These are phyloP conservation scores for Ophioninae sp. DNA, from an alignment of 2,888 invertebrate species.

Conservation along the genomic window DNA sequence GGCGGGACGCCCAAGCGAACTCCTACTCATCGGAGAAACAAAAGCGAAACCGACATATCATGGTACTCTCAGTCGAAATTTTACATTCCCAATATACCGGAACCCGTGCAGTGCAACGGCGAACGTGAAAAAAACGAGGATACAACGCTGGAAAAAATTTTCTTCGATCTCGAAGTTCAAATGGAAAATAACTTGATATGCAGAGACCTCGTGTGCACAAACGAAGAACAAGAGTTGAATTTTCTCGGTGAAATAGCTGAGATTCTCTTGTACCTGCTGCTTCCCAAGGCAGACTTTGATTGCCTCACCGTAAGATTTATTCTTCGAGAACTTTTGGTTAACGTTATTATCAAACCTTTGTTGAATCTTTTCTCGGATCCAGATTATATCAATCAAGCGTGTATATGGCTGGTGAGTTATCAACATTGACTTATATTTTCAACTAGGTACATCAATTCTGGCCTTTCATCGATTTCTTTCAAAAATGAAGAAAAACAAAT, in stretches of 20 bases:
- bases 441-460: not conserved
- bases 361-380: conserved; percentile 91
- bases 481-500: not conserved
- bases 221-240: conserved; percentile 86
- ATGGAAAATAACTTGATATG: conserved; percentile 91
- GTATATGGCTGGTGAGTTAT: conserved; percentile 91
- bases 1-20: conserved; percentile 80
- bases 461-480: not conserved
- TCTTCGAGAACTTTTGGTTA: conserved; percentile 88
- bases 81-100: conserved; percentile 81
- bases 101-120: conserved; percentile 73
- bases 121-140: conserved; percentile 73
- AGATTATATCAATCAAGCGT: conserved; percentile 94
- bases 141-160: conserved; percentile 86
- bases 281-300: conserved; percentile 92
- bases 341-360: conserved; percentile 87
- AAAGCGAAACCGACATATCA: conserved; percentile 88
- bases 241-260: conserved; percentile 92
- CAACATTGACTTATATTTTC: not conserved
- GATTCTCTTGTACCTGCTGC: conserved; percentile 90
- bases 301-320: conserved; percentile 91
- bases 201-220: conserved; percentile 90
- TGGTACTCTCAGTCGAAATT: conserved; percentile 87
- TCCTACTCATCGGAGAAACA: conserved; percentile 86
- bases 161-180: conserved; percentile 94